Base-by-base conservation (phyloP, 2,888 invertebrate genomes). In the Acronicta leporina region DNA sequence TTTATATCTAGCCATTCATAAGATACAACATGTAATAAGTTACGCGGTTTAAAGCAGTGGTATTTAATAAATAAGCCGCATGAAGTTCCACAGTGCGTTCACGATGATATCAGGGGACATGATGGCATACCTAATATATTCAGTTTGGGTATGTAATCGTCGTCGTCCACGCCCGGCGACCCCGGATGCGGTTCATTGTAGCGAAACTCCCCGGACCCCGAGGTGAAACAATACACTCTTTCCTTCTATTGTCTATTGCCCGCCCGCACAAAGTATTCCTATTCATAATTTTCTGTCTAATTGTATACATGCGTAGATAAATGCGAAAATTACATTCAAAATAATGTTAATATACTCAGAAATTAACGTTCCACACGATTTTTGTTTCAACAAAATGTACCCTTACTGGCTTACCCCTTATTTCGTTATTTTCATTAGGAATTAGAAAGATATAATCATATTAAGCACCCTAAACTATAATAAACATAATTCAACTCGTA, bases 101-200 rank as follows among this genome's bases (percentile, higher is more conserved):
- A 50, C 56, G 58, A 67, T 70, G 59, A 63, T 68, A 68, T 73
- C 75, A 70, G 59, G 62, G 51, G 58, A 59, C 60, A 68, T 63
- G 62, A 69, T 67, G 74, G 68, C 58, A 63, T 67, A 60, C 66
- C 77, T 81, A 83, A 84, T 85, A 69, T 84, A 83, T 85, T 83
- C 77, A 69, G 54, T 72, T 77, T 75, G 77, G 83, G 79, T 73
- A 70, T 60, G 64, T 75, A 59, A 78, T 81, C 64, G 77, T 65
- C 67, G 64, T 40, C 67, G 68, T 78, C 84, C 83, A 81, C 86
- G 81, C 78, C 86, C 85, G 71, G 71, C 68, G 86, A 84, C 87
- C 84, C 92, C 93, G 94, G 93, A 94, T 89, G 92, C 92, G 81
- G 85, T 82, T 90, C 93, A 94, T 93, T 92, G 92, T 93, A 94